Evolutionary conservation across 2,113 vertebrate species (phyloP).

Genomic region (Chitala chitala): DNA sequence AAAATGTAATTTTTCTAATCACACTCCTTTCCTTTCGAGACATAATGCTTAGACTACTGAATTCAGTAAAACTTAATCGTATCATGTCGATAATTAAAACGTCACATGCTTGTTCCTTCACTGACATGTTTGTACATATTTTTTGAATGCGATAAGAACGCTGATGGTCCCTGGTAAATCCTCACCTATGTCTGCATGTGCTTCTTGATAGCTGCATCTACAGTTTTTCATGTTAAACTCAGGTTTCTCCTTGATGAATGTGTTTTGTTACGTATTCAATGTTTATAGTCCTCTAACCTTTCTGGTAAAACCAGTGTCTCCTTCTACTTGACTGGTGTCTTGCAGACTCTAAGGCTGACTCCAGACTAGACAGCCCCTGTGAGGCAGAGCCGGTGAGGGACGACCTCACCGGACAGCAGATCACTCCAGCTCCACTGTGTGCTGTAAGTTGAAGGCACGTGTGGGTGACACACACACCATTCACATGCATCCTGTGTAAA

Average conservation of each 20-base stretch:
- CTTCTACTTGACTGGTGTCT: background rate
- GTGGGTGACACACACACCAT: conserved; percentile 43
- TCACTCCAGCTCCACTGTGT: conserved; percentile 30
- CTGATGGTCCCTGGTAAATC: conserved; percentile 2
- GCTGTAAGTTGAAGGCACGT: conserved; percentile 55
- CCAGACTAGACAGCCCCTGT: conserved; percentile 1
- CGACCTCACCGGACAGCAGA: background rate
- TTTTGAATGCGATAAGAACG: background rate
- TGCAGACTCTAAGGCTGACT: conserved; percentile 20
- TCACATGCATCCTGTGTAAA: conserved; percentile 5
- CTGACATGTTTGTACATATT: background rate
- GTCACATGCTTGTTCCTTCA: background rate
- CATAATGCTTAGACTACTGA: background rate
- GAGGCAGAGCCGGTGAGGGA: conserved; percentile 12
- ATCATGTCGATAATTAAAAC: background rate
- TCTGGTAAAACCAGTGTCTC: background rate
- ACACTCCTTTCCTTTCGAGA: background rate
- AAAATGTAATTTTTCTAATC: background rate
- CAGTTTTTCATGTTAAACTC: background rate
- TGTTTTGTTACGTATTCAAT: background rate
- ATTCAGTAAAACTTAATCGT: background rate
- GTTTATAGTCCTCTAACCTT: background rate
- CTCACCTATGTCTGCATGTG: background rate
- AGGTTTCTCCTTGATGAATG: background rate
- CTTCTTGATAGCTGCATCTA: conserved; percentile 4